Evolutionary conservation across 92 coral and sea anemone genomes (phyloP), one percentile per base, ranked within the genome.

Genomic region (Pocillopora grandis): DNA sequence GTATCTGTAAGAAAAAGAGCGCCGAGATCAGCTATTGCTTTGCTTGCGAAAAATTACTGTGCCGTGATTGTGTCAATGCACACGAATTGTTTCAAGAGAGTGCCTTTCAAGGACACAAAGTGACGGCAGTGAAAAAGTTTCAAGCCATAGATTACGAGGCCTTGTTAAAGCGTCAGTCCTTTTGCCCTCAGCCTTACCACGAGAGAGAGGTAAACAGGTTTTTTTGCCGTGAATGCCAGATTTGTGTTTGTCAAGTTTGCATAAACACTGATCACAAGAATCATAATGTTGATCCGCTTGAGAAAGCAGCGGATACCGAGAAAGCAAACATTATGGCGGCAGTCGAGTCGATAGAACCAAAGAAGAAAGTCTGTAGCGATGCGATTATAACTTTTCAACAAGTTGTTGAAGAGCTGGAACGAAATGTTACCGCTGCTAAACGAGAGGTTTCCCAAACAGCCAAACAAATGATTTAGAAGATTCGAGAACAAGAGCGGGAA

Each of bases 211-310:
- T 67, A 23, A 67, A 3, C 35, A 67, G 48, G 21, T 67, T 67
- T 20, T 67, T 20, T 19, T 67, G 72, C 33, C 72, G 13, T 67
- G 72, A 67, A 31, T 67, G 72, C n/a, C 35, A 67, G n/a, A 67
- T 5, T 20, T 67, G 72, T 67, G 12, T 67, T 19, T 67, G 72
- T 42, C 49, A 42, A 42, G 49, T 42, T 42, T 42, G 49, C 4
- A 1, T 42, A 42, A 42, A 42, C 49, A 42, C 49, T 42, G 49
- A 42, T 42, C 49, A 42, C 49, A 42, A 42, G 49, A 1, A 42
- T 42, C 49, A 42, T 3, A 42, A 42, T 42, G 7, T 42, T 42
- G 49, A 42, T 42, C 49, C 4, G 49, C 49, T 42, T 42, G 49
- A 42, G 5, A 42, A 42, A 42, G 49, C 49, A 42, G 49, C 49